Percentiles rank a stretch among this genome's conserved stretches.
phyloP scores from a whole-genome alignment of 2,113 vertebrate species.

The Crotophaga sulcirostris region DNA sequence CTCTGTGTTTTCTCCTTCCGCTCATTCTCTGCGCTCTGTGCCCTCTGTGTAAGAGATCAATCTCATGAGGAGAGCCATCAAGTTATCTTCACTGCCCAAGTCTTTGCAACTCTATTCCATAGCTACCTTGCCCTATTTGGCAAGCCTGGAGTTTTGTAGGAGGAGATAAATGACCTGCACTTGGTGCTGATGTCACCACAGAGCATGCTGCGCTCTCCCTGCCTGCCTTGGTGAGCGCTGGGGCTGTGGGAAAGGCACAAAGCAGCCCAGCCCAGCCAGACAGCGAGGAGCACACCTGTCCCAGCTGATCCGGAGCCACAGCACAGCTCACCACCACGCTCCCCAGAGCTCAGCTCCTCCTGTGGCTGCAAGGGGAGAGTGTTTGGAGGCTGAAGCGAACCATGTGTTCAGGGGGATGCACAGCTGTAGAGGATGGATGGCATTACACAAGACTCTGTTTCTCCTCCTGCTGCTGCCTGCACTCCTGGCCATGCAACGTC shows the following conservation, averaged over 20 bases:
- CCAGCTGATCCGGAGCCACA: not conserved
- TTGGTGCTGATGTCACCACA: not conserved
- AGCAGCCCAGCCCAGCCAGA: not conserved
- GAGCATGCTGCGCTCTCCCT: accelerated
- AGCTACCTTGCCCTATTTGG: not conserved
- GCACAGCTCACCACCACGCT: accelerated
- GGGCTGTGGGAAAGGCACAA: not conserved
- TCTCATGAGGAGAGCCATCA: not conserved
- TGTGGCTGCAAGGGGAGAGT: not conserved
- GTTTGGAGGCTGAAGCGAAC: not conserved
- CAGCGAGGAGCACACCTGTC: not conserved
- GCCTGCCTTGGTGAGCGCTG: not conserved
- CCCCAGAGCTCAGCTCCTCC: accelerated
- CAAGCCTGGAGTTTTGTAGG: not conserved
- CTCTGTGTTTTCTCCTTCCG: not conserved
- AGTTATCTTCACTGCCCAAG: not conserved
- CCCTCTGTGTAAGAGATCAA: not conserved
- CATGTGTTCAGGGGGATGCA: accelerated
- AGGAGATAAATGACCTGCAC: not conserved
- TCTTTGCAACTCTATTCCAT: accelerated
- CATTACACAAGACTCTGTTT: not conserved
- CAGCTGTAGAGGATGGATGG: accelerated
- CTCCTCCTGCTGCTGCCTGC: not conserved
- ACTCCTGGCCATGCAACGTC: accelerated
- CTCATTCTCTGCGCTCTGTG: accelerated